Evolutionary conservation across 1,140 invertebrate species (phyloP).

Genomic region (Globodera rostochiensis): DNA sequence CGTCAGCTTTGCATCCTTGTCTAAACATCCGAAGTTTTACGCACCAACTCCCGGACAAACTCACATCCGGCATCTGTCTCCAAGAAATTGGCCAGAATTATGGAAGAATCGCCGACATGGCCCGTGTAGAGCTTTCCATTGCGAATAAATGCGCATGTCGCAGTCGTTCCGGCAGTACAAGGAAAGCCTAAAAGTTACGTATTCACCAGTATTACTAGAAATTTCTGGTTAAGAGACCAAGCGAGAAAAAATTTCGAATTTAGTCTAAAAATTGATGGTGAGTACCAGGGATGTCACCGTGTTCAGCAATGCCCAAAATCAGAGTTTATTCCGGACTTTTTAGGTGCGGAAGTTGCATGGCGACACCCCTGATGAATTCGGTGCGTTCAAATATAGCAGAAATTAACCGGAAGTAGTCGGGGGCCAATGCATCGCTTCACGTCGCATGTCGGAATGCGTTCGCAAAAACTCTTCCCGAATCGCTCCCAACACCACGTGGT

Average conservation of each 20-base stretch:
- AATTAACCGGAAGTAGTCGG: conserved; percentile 33
- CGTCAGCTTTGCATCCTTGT: conserved; percentile 37
- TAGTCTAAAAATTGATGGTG: too few relatives aligned
- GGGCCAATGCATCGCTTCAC: conserved; percentile 28
- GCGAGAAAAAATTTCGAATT: too few relatives aligned
- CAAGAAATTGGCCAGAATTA: conserved; percentile 32
- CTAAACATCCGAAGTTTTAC: conserved; percentile 1
- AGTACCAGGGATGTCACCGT: too few relatives aligned
- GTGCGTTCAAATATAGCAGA: too few relatives aligned
- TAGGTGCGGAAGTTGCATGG: too few relatives aligned
- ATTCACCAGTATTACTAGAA: too few relatives aligned
- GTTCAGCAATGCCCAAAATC: too few relatives aligned
- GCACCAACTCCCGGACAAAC: background rate
- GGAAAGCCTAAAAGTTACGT: conserved; percentile 10
- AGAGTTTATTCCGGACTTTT: too few relatives aligned
- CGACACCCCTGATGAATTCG: too few relatives aligned
- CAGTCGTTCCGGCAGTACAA: conserved; percentile 45
- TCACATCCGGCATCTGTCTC: conserved; percentile 27
- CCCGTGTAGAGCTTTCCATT: conserved; percentile 44
- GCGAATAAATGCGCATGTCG: conserved; percentile 34
- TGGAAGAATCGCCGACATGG: conserved; percentile 44
- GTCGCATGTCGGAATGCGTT: conserved; percentile 35
- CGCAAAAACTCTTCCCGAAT: conserved; percentile 33
- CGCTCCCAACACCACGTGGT: conserved; percentile 30
- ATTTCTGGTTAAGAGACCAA: too few relatives aligned